phyloP scores from a whole-genome alignment of 2,113 vertebrate species.

The mouse (Mus musculus) region DNA sequence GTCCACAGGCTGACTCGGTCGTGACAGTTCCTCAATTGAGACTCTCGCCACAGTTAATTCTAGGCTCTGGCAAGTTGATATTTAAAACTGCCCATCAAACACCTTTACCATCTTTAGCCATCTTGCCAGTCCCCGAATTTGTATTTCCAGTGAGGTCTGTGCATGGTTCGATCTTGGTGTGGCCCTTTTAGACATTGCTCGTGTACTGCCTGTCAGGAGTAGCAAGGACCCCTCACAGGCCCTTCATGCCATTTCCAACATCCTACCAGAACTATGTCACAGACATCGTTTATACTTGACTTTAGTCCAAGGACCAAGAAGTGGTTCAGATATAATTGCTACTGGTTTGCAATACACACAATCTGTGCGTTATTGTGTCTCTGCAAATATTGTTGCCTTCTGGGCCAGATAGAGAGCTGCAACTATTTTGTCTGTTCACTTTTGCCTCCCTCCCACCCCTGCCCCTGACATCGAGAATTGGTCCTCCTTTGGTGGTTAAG shows the following conservation, averaged over 20 bases:
- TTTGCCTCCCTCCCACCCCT: background rate
- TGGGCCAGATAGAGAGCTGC: background rate
- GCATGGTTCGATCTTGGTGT: background rate
- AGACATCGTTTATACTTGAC: background rate
- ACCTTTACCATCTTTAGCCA: background rate
- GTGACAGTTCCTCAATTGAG: background rate
- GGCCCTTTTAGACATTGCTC: background rate
- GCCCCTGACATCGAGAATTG: background rate
- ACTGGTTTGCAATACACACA: too few relatives aligned
- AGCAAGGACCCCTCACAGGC: too few relatives aligned
- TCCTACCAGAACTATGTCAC: background rate
- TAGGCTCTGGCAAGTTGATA: background rate
- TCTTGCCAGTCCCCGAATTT: background rate
- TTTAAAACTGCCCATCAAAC: background rate
- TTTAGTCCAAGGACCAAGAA: background rate
- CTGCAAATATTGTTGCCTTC: background rate
- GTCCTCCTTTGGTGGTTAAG: background rate
- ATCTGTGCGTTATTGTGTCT: background rate
- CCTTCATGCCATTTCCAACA: background rate
- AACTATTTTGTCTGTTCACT: background rate
- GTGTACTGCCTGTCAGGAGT: accelerated
- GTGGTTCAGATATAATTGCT: background rate
- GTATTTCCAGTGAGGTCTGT: background rate
- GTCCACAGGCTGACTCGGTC: background rate
- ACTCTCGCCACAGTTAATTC: background rate